Percentiles rank a stretch among this genome's conserved stretches.
Conservation (phyloP, 1,140 invertebrate genomes). For the Bombus sibiricus region DNA sequence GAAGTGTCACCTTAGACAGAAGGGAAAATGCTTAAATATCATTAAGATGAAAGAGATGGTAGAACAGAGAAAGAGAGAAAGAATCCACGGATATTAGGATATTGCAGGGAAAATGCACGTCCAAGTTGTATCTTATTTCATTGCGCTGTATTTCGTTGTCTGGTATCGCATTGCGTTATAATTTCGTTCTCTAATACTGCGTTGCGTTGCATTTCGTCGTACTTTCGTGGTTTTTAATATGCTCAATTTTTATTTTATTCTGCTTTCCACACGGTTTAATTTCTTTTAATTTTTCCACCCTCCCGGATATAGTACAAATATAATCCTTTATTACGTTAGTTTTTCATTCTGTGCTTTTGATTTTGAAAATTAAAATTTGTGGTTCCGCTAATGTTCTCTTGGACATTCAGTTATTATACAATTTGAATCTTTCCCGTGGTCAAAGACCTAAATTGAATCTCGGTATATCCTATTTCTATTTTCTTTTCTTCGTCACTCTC, state of each 20-base stretch:
- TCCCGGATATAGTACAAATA: neutral
- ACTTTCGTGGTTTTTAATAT: neutral
- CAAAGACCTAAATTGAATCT: neutral
- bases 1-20: neutral
- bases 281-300: neutral
- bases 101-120: neutral
- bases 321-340: neutral
- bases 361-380: neutral
- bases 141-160: neutral
- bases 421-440: neutral
- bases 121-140: neutral
- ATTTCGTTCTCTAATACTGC: neutral
- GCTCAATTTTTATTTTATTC: neutral
- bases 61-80: neutral
- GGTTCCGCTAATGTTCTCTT: fast-evolving
- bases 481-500: neutral
- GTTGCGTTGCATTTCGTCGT: neutral
- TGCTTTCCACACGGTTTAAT: neutral
- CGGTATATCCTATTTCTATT: neutral
- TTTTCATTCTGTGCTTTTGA: neutral
- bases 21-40: too few species aligned
- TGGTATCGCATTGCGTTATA: neutral
- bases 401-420: neutral
- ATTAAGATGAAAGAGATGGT: neutral
- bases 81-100: neutral